Evolutionary conservation across 2,888 invertebrate genomes (phyloP).

Genomic region (Flexamia atlantica): DNA sequence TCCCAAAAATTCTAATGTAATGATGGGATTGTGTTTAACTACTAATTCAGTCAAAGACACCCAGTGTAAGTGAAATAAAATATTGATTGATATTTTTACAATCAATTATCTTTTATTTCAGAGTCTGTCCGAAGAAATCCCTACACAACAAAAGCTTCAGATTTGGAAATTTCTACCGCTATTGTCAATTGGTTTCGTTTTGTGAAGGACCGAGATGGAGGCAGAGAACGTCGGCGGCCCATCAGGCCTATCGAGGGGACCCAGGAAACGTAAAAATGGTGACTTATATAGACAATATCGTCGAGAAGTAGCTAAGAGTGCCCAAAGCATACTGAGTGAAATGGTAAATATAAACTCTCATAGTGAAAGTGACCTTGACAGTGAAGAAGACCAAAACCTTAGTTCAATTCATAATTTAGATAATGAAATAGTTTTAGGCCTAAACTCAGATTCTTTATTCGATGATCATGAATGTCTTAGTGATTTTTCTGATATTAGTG

Average conservation of each 20-base stretch:
- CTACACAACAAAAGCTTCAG: slow-evolving; percentile 18
- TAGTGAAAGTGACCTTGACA: not conserved
- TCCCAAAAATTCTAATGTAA: no score
- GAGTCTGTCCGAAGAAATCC: slow-evolving; percentile 34
- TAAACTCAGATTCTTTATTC: not conserved
- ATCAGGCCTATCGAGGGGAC: not conserved
- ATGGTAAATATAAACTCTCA: no score
- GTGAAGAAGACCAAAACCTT: not conserved
- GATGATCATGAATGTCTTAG: slow-evolving; percentile 8
- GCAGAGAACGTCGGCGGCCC: slow-evolving; percentile 12
- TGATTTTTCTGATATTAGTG: slow-evolving; percentile 16
- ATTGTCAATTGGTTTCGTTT: slow-evolving; percentile 27
- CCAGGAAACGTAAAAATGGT: not conserved
- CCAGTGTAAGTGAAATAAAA: no score
- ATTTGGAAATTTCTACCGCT: slow-evolving; percentile 19
- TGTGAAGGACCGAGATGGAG: slow-evolving; percentile 44
- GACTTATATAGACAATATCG: not conserved
- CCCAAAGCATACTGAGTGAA: not conserved
- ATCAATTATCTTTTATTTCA: slow-evolving; percentile 41
- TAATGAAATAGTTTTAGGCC: not conserved
- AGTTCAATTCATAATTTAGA: not conserved
- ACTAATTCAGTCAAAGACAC: not conserved
- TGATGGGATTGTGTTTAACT: not conserved
- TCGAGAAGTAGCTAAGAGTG: slow-evolving; percentile 5
- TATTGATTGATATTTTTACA: no score